Evolutionary conservation across 1,140 invertebrate genomes (phyloP).

Genomic region (Meloidogyne exigua): DNA sequence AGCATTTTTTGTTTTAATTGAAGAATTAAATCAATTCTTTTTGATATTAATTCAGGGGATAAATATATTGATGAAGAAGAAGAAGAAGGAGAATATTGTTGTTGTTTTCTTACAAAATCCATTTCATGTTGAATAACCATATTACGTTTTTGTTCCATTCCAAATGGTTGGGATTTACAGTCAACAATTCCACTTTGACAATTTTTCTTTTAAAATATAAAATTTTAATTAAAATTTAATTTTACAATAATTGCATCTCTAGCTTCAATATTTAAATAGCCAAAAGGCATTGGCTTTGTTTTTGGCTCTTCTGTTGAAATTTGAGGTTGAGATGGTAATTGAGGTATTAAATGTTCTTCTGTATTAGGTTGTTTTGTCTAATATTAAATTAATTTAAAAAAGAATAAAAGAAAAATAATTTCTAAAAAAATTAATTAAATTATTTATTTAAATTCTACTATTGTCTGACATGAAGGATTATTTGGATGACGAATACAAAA

Average conservation of each 20-base stretch:
- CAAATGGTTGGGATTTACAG: slow-evolving; percentile 36
- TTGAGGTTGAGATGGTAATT: background rate
- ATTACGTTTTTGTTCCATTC: slow-evolving; percentile 31
- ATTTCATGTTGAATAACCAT: slow-evolving; percentile 42
- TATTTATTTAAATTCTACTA: background rate
- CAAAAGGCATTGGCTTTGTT: slow-evolving; percentile 25
- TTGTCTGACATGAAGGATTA: slow-evolving; percentile 4
- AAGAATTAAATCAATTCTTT: slow-evolving; percentile 50
- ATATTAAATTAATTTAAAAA: no score
- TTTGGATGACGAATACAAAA: slow-evolving; percentile 19
- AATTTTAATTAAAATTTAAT: background rate
- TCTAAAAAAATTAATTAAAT: no score
- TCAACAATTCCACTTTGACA: slow-evolving; percentile 38
- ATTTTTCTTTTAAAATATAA: slow-evolving; percentile 33
- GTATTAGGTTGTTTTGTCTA: no score
- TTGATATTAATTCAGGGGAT: slow-evolving; percentile 30
- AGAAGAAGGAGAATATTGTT: no score
- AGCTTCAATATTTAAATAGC: slow-evolving; percentile 34
- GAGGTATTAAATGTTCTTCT: background rate
- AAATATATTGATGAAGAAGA: slow-evolving; percentile 23
- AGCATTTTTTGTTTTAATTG: slow-evolving; percentile 37
- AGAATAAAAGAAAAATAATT: no score
- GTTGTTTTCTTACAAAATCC: slow-evolving; percentile 30
- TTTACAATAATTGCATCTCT: slow-evolving; percentile 31
- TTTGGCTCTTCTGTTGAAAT: slow-evolving; percentile 21